Conservation (phyloP, 2,888 invertebrate species). For the Nasonia oneida region DNA sequence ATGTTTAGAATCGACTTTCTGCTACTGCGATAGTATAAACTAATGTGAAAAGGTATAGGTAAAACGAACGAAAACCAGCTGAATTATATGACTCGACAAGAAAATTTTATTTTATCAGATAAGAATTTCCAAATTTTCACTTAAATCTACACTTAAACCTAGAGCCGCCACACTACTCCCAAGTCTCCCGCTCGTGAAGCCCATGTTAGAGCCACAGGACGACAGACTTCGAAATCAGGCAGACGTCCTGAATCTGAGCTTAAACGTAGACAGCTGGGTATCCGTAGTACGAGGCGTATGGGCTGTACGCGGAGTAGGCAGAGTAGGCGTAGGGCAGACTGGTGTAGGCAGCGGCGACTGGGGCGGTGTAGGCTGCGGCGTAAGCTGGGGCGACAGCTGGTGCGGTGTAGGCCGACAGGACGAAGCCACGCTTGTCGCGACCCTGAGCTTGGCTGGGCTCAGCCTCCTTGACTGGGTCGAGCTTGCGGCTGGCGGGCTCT, state of each 20-base stretch:
- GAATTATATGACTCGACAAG: background rate
- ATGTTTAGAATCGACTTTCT: too few relatives aligned
- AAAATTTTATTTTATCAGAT: constrained; percentile 10
- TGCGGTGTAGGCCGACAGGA: constrained; percentile 36
- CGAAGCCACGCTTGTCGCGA: constrained; percentile 45
- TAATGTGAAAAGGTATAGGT: background rate
- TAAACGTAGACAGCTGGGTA: constrained; percentile 53
- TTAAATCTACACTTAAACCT: constrained; percentile 5
- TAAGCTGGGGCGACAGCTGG: constrained; percentile 21
- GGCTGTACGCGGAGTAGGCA: constrained; percentile 39
- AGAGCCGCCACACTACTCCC: background rate
- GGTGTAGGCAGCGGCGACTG: constrained; percentile 51
- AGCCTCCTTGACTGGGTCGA: constrained; percentile 41
- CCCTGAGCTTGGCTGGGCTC: constrained; percentile 17
- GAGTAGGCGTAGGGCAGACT: constrained; percentile 54
- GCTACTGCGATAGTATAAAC: background rate
- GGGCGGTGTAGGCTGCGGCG: constrained; percentile 45
- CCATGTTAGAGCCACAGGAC: background rate
- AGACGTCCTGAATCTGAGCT: background rate
- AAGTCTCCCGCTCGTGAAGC: background rate
- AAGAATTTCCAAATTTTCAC: background rate
- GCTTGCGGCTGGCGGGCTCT: constrained; percentile 33
- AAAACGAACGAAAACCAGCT: background rate
- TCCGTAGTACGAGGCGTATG: constrained; percentile 56
- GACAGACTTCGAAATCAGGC: background rate